Evolutionary conservation across 1,140 invertebrate species (phyloP).

Genomic region (Diabrotica virgifera): DNA sequence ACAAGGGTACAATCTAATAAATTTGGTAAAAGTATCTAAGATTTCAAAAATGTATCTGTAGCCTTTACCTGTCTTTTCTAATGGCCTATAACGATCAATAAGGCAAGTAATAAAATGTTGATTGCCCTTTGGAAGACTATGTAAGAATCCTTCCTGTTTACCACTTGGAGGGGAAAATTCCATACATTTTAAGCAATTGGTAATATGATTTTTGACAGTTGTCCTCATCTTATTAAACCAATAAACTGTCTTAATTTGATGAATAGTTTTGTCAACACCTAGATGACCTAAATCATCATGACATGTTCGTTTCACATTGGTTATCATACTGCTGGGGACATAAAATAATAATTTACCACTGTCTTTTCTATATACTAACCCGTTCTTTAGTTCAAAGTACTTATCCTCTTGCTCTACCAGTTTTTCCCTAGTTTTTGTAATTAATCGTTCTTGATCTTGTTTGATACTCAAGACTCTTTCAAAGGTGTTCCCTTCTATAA

Average conservation of each 20-base stretch:
- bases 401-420: conserved; percentile 30
- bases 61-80: conserved; percentile 7
- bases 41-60: conserved; percentile 34
- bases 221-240: conserved; percentile 39
- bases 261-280: conserved; percentile 6
- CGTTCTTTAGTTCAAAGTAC: background rate
- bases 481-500: conserved; percentile 3
- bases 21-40: conserved; percentile 38
- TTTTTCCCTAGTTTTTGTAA: conserved; percentile 37
- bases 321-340: background rate
- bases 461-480: conserved; percentile 37
- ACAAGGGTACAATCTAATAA: conserved; percentile 26
- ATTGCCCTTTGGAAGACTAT: too few species aligned
- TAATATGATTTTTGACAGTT: conserved; percentile 32
- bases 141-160: too few species aligned
- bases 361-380: conserved; percentile 12
- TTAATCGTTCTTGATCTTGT: conserved; percentile 27
- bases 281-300: background rate
- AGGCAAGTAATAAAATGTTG: conserved; percentile 38
- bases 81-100: conserved; percentile 41
- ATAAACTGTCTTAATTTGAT: conserved; percentile 23
- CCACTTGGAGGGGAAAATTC: too few species aligned
- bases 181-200: too few species aligned
- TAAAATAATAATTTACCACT: conserved; percentile 16
- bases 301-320: background rate